Evolutionary conservation across 2,888 invertebrate genomes (phyloP).

Genomic region (Ormyrus nitidulus): DNA sequence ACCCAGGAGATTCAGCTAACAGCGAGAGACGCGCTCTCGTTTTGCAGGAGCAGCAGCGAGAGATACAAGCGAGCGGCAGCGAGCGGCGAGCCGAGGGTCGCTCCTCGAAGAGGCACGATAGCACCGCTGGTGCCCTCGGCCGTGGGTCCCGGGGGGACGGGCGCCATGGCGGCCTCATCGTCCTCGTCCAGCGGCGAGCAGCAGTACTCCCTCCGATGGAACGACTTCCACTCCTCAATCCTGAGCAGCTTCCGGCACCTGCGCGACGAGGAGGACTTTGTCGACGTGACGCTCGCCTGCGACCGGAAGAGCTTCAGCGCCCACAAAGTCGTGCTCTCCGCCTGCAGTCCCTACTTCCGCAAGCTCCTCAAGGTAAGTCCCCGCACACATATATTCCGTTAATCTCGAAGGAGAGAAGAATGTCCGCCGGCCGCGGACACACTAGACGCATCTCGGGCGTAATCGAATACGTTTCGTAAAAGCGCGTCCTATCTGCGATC

Average conservation of each 20-base stretch:
- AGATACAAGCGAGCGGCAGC: constrained; percentile 44
- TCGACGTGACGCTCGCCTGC: constrained; percentile 94
- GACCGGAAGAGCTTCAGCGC: constrained; percentile 92
- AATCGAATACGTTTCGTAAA: constrained; percentile 7
- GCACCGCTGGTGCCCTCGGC: constrained; percentile 76
- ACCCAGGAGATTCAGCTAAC: too few relatives aligned
- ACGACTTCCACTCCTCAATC: constrained; percentile 95
- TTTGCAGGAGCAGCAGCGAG: constrained; percentile 12
- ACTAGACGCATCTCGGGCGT: not conserved
- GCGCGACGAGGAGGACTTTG: constrained; percentile 93
- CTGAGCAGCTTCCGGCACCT: constrained; percentile 92
- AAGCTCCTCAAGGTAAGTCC: constrained; percentile 82
- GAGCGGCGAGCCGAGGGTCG: constrained; percentile 43
- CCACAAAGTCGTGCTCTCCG: constrained; percentile 93
- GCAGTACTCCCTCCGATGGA: constrained; percentile 96
- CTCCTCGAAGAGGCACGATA: constrained; percentile 66
- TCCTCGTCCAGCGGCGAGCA: constrained; percentile 80
- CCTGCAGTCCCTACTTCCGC: constrained; percentile 95
- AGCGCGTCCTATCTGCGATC: not conserved
- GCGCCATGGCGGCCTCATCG: constrained; percentile 75
- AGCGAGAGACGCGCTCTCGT: too few relatives aligned
- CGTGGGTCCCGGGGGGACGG: constrained; percentile 75
- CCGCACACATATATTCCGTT: not conserved
- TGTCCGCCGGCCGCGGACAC: not conserved
- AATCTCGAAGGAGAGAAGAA: not conserved